Evolutionary conservation across 1,140 invertebrate genomes (phyloP), one percentile per base, ranked within the genome.

Genomic region (Dendroctonus valens): DNA sequence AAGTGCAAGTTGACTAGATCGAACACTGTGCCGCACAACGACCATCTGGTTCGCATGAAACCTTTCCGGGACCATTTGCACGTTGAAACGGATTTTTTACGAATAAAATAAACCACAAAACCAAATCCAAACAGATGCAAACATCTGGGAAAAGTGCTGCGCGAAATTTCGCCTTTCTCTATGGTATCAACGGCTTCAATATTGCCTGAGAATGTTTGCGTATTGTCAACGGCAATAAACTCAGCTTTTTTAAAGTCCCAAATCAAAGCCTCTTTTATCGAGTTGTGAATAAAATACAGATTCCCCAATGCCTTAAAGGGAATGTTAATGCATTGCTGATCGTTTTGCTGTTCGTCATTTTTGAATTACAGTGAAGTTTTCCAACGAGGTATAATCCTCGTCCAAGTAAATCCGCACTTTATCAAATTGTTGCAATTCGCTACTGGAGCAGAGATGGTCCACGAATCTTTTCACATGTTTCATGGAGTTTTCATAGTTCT

Each of bases 51-150:
- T 58, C 95, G 86, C 61, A 98, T 84, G 78, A 96, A 98, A 11
- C 96, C 96, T 81, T 99, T 98, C 67, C 96, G 84, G 3, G 95
- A 98, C 94, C 95, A 98, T 82, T 95, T 96, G 76, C 92, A 95
- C 89, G n/a, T n/a, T 93, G 77, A 46, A 83, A 83, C 39, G 46
- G n/a, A 3, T 2, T 14, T 52, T 8, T 52, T 37, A 15, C 50
- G 11, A n/a, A n/a, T n/a, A n/a, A n/a, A 52, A 52, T 52, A n/a
- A 52, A 52, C 26, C 1, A n/a, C n/a, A n/a, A n/a, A n/a, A n/a
- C n/a, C 26, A 42, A 42, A 53, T 54, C 4, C n/a, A 11, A 6
- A 12, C 14, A 39, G 46, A 64, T 76, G 79, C 76, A 26, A 26
- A 88, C 91, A 80, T 97, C 93, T 14, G 94, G 94, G 78, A 97